Conservation (phyloP, 2,113 vertebrate genomes). For the Seriola aureovittata region DNA sequence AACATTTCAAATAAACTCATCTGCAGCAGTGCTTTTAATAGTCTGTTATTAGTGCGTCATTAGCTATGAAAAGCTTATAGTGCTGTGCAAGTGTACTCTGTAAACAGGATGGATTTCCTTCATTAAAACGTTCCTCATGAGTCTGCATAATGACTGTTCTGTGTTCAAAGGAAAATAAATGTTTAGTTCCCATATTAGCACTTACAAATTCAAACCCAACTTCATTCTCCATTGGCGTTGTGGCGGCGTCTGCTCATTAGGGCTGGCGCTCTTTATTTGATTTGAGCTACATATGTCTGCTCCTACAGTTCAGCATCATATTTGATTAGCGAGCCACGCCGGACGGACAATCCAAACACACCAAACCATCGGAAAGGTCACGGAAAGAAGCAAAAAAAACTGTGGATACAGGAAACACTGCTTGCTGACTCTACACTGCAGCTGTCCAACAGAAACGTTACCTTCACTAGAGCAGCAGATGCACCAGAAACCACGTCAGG, state of each 20-base stretch:
- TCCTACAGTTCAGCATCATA: not conserved
- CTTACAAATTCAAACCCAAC: not conserved
- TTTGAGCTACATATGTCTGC: not conserved
- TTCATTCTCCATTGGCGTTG: not conserved
- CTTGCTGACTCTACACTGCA: not conserved
- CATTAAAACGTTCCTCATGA: slow-evolving; percentile 14
- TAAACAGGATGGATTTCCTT: slow-evolving; percentile 45
- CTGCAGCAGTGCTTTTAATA: slow-evolving; percentile 41
- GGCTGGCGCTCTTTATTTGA: not conserved
- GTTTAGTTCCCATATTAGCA: slow-evolving; percentile 16
- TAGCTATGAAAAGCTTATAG: slow-evolving; percentile 23
- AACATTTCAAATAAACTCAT: slow-evolving; percentile 56
- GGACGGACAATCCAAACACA: not conserved
- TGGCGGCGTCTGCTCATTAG: not conserved
- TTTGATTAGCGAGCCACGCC: no score
- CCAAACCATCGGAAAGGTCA: not conserved
- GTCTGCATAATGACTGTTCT: slow-evolving; percentile 1
- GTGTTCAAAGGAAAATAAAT: slow-evolving; percentile 1
- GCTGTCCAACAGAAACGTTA: no score
- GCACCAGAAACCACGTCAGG: not conserved
- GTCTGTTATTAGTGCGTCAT: slow-evolving; percentile 36
- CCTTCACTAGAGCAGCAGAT: no score
- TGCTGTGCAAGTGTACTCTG: slow-evolving; percentile 29
- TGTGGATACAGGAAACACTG: no score
- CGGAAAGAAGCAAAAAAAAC: not conserved